These are phyloP conservation scores for Scaptomyza cyrtandrae DNA, from an alignment of 2,888 invertebrate genomes.

Conservation along the genomic window DNA sequence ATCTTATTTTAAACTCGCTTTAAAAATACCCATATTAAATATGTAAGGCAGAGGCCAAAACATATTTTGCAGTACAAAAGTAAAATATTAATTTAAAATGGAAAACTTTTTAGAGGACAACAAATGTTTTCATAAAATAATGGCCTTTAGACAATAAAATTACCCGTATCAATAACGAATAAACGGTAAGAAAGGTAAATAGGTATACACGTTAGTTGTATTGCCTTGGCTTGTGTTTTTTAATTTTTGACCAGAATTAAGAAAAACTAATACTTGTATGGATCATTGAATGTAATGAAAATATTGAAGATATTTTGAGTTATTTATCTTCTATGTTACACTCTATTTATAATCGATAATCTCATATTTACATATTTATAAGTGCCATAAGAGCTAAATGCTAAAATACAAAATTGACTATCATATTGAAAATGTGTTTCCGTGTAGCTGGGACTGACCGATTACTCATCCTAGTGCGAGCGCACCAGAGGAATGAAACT, in stretches of 20 bases:
- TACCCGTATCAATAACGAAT: constrained; percentile 15
- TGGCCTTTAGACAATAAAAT: constrained; percentile 1
- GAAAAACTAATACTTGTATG: not conserved
- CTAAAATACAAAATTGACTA: constrained; percentile 60
- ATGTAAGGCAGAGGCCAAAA: constrained; percentile 27
- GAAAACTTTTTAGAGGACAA: constrained; percentile 58
- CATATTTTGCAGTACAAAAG: constrained; percentile 57
- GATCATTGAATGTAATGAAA: constrained; percentile 6
- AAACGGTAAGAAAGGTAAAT: not conserved
- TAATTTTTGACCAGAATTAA: not conserved
- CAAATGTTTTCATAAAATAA: constrained; percentile 34
- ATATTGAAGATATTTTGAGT: constrained; percentile 17
- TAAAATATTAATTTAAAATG: constrained; percentile 40
- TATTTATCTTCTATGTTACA: constrained; percentile 20
- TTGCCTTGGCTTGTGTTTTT: not conserved
- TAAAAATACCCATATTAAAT: constrained; percentile 33
- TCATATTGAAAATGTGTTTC: constrained; percentile 33
- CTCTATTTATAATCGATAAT: constrained; percentile 55
- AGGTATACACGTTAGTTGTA: not conserved
- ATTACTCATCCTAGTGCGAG: constrained; percentile 54
- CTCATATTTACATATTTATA: constrained; percentile 72
- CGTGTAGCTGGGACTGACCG: constrained; percentile 27
- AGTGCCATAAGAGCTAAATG: constrained; percentile 77
- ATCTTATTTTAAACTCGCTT: constrained; percentile 73
- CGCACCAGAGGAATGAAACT: constrained; percentile 40